A percentile compares a stretch with the other conserved stretches of the same genome.
Conservation (phyloP, 2,888 invertebrate species). For the Hydraecia micacea region DNA sequence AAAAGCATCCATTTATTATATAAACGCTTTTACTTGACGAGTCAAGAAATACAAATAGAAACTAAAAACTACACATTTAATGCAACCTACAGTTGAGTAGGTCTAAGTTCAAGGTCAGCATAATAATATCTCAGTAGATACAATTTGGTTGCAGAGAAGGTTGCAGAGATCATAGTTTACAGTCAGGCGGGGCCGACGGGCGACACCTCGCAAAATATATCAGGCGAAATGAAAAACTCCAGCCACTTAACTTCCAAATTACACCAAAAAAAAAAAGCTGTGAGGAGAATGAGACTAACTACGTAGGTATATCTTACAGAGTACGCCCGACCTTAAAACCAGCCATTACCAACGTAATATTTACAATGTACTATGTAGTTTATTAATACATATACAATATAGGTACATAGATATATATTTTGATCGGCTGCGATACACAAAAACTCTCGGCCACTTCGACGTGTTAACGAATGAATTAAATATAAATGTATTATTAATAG, state of each 20-base stretch:
- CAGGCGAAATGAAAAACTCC: neutral
- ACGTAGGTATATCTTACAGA: conserved; percentile 18
- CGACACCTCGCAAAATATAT: neutral
- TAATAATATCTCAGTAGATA: neutral
- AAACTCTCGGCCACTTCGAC: conserved; percentile 56
- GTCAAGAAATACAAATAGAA: neutral
- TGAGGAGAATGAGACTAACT: neutral
- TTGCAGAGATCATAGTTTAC: neutral
- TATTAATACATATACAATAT: conserved; percentile 17
- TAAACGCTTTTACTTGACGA: too few relatives aligned
- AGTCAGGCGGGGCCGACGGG: neutral
- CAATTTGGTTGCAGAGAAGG: neutral
- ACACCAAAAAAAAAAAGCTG: neutral
- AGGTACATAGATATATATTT: conserved; percentile 11
- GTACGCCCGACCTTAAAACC: conserved; percentile 8
- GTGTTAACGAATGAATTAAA: conserved; percentile 52
- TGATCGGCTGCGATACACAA: conserved; percentile 44
- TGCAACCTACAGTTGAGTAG: neutral
- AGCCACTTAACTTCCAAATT: neutral
- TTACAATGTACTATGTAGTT: conserved; percentile 44
- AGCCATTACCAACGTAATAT: conserved; percentile 28
- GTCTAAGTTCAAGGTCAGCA: neutral
- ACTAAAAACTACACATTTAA: neutral
- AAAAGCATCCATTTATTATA: too few relatives aligned
- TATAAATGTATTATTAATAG: conserved; percentile 31